Evolutionary conservation across 2,113 vertebrate genomes (phyloP).

Genomic region (Pelvicachromis taeniatus): DNA sequence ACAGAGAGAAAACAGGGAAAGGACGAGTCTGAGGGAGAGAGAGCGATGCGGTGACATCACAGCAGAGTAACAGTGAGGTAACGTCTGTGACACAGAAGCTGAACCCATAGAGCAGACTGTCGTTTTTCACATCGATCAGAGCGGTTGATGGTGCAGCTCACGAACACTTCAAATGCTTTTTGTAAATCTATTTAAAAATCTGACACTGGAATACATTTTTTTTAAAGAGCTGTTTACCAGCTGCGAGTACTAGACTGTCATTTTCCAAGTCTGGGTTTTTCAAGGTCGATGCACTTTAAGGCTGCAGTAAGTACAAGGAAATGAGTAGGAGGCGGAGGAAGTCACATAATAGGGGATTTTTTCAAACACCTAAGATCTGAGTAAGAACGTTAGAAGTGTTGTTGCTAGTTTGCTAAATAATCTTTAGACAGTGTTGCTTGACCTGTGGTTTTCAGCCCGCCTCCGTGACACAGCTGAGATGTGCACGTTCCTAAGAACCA

Average conservation of each 20-base stretch:
- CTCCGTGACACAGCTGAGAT: not conserved
- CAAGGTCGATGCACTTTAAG: not conserved
- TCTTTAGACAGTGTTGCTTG: not conserved
- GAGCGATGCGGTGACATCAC: conserved; percentile 20
- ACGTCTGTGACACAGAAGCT: conserved; percentile 37
- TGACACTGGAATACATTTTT: not conserved
- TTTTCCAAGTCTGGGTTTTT: not conserved
- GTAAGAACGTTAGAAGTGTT: not conserved
- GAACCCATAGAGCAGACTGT: not conserved
- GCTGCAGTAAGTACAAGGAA: not conserved
- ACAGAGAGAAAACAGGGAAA: not conserved
- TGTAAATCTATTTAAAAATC: not conserved
- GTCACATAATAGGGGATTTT: not conserved
- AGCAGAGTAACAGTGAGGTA: conserved; percentile 17
- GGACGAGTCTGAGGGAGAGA: not conserved
- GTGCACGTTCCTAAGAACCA: not conserved
- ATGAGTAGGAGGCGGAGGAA: not conserved
- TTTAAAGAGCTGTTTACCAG: not conserved
- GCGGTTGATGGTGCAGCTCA: not conserved
- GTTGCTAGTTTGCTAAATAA: not conserved
- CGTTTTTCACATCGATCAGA: not conserved
- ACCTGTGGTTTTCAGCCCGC: not conserved
- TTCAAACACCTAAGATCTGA: not conserved
- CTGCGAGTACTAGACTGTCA: not conserved
- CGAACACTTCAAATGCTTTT: not conserved